Evolutionary conservation across 2,888 invertebrate genomes (phyloP), one percentile per base, ranked within the genome.

Genomic region (Pherbina coryleti): DNA sequence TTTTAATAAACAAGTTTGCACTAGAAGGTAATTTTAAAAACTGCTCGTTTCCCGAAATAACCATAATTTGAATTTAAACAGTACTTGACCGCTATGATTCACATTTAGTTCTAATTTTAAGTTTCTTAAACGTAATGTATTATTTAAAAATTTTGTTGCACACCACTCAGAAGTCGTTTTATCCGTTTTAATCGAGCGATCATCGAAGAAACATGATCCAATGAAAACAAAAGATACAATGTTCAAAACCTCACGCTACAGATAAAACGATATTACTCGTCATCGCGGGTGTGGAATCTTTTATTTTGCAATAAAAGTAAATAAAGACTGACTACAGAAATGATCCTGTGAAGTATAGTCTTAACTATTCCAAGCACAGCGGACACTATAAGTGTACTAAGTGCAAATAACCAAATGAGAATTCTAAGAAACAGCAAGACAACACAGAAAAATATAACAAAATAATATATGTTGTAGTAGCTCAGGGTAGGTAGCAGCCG

Each of bases 251-350:
- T 91, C 91, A 91, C 91, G 91, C 91, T 91, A 88, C 88, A 88
- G 89, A 89, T 89, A 89, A 87, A 90, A 89, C 89, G 89, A 91
- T 91, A 85, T 84, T 72, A 57, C 92, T 92, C 92, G 82, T 92
- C 92, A 91, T 91, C 92, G 90, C 91, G 91, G 92, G 86, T 91
- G 87, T 86, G 85, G 86, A 84, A 28, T 89, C 91, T 91, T 91
- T 88, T 89, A 85, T 81, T 84, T 91, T 89, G 89, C 89, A 88
- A 90, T 88, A 87, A 91, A 90, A 91, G 91, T 88, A 88, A 89
- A 88, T 87, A 91, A 91, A 92, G 91, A 92, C 91, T 89, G 90
- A 92, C 92, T 92, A 92, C 92, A 92, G 92, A 92, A 92, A 92
- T 92, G 92, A 92, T 92, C 92, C 92, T 92, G 92, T 91, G 91